Evolutionary conservation across 2,113 vertebrate genomes (phyloP).

Genomic region (Festucalex cinctus): DNA sequence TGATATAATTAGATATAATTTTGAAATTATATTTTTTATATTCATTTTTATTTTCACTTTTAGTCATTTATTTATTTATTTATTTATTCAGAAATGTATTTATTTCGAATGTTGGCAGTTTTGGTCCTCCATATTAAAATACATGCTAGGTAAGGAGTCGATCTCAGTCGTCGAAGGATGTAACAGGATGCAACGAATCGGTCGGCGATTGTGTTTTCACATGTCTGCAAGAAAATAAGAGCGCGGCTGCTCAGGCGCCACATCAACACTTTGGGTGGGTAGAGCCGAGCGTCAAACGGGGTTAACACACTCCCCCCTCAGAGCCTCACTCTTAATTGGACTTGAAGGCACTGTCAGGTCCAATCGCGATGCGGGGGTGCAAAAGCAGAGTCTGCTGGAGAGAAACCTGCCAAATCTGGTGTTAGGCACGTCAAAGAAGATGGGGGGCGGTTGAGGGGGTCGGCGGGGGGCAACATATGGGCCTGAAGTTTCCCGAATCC

Average conservation of each 20-base stretch:
- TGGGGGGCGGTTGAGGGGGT: conserved; percentile 4
- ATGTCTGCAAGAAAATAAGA: conserved; percentile 38
- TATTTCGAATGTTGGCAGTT: too few species aligned
- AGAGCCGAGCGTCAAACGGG: conserved; percentile 50
- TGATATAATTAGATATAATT: too few species aligned
- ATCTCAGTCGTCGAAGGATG: conserved; percentile 29
- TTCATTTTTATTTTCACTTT: too few species aligned
- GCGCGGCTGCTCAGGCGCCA: conserved; percentile 41
- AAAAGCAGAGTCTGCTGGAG: conserved; percentile 56
- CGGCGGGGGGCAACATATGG: conserved; percentile 28
- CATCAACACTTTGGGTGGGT: conserved; percentile 57
- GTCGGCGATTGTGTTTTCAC: conserved; percentile 51
- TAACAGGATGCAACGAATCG: conserved; percentile 50
- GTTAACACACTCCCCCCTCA: conserved; percentile 62
- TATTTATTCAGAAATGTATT: too few species aligned
- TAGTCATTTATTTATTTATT: too few species aligned
- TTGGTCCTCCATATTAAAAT: too few species aligned
- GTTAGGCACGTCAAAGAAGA: conserved; percentile 25
- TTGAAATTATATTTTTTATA: too few species aligned
- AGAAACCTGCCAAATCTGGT: conserved; percentile 67
- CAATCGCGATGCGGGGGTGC: conserved; percentile 63
- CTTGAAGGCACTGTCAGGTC: conserved; percentile 74
- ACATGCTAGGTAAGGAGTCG: background rate
- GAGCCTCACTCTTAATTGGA: conserved; percentile 70
- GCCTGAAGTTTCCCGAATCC: conserved; percentile 25